Evolutionary conservation across 1,140 invertebrate genomes (phyloP).

Genomic region (Trichoplusia ni): DNA sequence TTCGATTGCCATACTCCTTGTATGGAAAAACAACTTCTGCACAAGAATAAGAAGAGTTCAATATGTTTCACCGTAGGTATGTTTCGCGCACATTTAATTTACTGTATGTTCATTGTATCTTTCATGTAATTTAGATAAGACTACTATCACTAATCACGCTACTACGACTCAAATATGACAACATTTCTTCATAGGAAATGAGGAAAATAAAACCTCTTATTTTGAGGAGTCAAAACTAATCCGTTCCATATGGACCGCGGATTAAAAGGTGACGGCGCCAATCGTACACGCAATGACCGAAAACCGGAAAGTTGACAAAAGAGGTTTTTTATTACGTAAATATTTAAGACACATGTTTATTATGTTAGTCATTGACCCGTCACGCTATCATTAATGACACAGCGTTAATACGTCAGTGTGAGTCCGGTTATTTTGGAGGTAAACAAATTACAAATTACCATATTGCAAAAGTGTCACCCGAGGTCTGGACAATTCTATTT

Average conservation of each 20-base stretch:
- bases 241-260: no score
- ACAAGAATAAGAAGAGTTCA: not conserved
- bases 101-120: no score
- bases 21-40: not conserved
- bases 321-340: constrained; percentile 14
- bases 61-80: no score
- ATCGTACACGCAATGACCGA: not conserved
- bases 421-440: not conserved
- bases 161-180: constrained; percentile 11
- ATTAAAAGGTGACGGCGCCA: no score
- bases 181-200: no score
- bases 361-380: not conserved
- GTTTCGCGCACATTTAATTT: no score
- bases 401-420: not conserved
- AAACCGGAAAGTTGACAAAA: not conserved
- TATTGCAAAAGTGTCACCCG: no score
- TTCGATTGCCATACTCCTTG: constrained; percentile 7
- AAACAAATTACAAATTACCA: not conserved
- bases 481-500: no score
- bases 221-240: no score
- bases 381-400: not conserved
- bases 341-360: constrained; percentile 4
- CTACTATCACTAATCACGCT: not conserved
- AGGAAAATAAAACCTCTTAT: no score
- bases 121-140: no score